These are phyloP conservation scores for Cuculus canorus DNA, from an alignment of 2,797 vertebrate genomes.

Conservation along the genomic window DNA sequence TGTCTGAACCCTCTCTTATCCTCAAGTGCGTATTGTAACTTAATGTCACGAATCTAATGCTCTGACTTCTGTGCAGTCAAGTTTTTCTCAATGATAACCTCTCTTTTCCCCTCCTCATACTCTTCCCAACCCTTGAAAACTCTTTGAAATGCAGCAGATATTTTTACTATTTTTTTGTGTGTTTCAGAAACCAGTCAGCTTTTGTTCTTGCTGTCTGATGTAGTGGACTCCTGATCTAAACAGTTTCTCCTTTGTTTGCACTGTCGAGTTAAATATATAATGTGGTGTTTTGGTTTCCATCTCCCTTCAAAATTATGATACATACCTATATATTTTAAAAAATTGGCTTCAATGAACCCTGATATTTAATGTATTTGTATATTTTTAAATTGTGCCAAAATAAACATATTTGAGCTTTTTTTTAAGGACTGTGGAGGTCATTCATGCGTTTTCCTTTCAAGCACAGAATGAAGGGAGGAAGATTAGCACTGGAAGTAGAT, in stretches of 20 bases:
- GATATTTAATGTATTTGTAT: slow-evolving; percentile 39
- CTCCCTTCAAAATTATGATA: not conserved
- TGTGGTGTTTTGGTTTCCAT: not conserved
- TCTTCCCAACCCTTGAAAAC: not conserved
- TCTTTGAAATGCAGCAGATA: not conserved
- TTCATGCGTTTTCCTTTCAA: not conserved
- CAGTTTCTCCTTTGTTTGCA: not conserved
- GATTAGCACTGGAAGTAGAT: not conserved
- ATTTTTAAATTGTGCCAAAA: slow-evolving; percentile 53
- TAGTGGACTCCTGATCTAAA: not conserved
- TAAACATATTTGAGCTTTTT: slow-evolving; percentile 26
- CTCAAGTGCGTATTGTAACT: not conserved
- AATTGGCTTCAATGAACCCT: not conserved
- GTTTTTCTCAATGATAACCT: not conserved
- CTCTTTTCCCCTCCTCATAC: not conserved
- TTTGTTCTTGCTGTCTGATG: not conserved
- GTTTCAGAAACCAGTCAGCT: not conserved
- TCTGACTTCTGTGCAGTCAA: not conserved
- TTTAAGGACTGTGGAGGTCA: not conserved
- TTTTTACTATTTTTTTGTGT: not conserved
- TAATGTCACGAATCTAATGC: not conserved
- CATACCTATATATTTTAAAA: not conserved
- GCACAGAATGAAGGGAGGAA: not conserved
- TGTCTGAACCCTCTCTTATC: not conserved
- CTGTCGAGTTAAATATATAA: not conserved